These are phyloP conservation scores for Brachyrhaphis roseni DNA, from an alignment of 2,797 vertebrate species.

Conservation along the genomic window DNA sequence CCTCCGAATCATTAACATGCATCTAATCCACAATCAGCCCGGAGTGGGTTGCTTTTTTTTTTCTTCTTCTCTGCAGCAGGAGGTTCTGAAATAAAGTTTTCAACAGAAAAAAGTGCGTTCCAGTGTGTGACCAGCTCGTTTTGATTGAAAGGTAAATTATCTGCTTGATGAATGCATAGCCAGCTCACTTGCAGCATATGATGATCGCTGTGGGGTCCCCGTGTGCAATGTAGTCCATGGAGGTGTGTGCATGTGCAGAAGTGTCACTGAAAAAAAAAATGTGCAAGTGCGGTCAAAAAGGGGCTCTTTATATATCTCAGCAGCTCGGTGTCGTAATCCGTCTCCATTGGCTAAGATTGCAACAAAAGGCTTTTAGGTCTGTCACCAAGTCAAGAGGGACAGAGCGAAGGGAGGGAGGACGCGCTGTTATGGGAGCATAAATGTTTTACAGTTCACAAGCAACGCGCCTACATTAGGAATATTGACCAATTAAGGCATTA, in stretches of 20 bases:
- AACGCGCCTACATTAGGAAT: constrained; percentile 49
- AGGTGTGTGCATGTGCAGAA: constrained; percentile 83
- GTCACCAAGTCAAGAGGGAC: constrained; percentile 90
- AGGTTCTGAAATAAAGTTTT: constrained; percentile 55
- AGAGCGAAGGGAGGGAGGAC: constrained; percentile 77
- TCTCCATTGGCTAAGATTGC: constrained; percentile 96
- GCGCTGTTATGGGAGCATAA: constrained; percentile 67
- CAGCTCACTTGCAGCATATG: constrained; percentile 57
- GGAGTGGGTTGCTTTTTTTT: constrained; percentile 37
- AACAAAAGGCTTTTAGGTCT: constrained; percentile 98
- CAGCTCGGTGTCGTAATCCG: constrained; percentile 94
- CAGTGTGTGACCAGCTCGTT: constrained; percentile 59
- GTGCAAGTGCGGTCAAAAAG: constrained; percentile 85
- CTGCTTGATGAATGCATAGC: constrained; percentile 62
- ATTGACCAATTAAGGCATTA: constrained; percentile 53
- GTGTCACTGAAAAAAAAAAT: constrained; percentile 88
- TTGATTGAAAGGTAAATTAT: constrained; percentile 69
- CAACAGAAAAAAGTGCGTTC: constrained; percentile 56
- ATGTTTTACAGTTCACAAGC: constrained; percentile 69
- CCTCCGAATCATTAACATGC: constrained; percentile 69
- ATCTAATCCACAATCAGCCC: constrained; percentile 72
- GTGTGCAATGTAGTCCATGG: constrained; percentile 77
- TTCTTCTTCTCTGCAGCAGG: constrained; percentile 19
- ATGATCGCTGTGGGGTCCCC: constrained; percentile 77
- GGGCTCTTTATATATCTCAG: constrained; percentile 95